Evolutionary conservation across 1,140 invertebrate genomes (phyloP).

Genomic region (Ips nitidus): DNA sequence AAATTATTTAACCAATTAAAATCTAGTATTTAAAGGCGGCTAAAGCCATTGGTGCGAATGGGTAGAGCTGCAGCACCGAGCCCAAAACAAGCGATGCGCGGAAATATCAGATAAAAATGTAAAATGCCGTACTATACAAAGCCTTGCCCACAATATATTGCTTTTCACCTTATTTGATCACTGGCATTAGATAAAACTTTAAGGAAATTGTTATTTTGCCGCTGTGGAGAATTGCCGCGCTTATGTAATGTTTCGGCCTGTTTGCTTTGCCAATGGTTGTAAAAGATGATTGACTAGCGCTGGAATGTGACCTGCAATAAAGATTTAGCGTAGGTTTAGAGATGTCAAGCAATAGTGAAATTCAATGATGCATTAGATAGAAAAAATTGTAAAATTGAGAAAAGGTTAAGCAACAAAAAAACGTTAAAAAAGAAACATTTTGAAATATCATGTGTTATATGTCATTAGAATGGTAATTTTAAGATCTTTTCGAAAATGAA

Average conservation of each 20-base stretch:
- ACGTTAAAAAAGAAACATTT: too few relatives aligned
- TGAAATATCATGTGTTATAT: too few relatives aligned
- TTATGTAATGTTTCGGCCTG: slow-evolving; percentile 1
- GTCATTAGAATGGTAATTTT: too few relatives aligned
- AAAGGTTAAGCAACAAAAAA: too few relatives aligned
- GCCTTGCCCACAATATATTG: slow-evolving; percentile 24
- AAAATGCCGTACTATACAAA: slow-evolving; percentile 21
- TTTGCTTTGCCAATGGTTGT: background rate
- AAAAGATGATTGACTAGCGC: background rate
- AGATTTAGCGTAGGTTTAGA: background rate
- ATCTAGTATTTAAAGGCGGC: slow-evolving; percentile 8
- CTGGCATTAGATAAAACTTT: slow-evolving; percentile 19
- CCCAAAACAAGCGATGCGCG: slow-evolving; percentile 33
- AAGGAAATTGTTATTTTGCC: slow-evolving; percentile 27
- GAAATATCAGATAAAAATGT: slow-evolving; percentile 33
- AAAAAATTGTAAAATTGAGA: too few relatives aligned
- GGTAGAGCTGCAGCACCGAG: slow-evolving; percentile 19
- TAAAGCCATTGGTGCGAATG: slow-evolving; percentile 27
- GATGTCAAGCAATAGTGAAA: background rate
- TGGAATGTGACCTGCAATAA: background rate
- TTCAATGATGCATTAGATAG: too few relatives aligned
- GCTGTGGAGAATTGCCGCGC: slow-evolving; percentile 12
- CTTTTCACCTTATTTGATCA: slow-evolving; percentile 23
- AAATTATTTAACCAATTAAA: slow-evolving; percentile 15
- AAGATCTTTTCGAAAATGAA: too few relatives aligned